Percentiles rank a stretch among this genome's conserved stretches.
Conservation (phyloP, 1,140 invertebrate species). For the Brachionus manjavacas region DNA sequence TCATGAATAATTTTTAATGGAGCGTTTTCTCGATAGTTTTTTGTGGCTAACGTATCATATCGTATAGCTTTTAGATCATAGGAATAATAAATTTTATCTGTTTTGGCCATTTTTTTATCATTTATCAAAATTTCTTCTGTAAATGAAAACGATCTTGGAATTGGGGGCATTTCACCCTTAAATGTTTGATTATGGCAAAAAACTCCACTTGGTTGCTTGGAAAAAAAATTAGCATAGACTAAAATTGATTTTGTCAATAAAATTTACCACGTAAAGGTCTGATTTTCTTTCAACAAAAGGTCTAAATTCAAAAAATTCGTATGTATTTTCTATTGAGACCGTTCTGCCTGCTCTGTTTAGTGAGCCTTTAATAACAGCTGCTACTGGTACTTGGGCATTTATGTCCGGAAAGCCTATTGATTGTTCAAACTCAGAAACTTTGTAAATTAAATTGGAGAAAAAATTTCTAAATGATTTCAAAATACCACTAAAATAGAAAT, state of each 20-base stretch:
- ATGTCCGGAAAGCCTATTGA: not conserved
- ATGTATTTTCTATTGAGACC: not conserved
- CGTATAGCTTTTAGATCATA: conserved; percentile 1
- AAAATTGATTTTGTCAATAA: not conserved
- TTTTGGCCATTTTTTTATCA: not conserved
- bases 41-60: not conserved
- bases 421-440: not conserved
- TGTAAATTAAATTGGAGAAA: not conserved
- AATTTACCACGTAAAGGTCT: conserved; percentile 28
- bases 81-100: conserved; percentile 12
- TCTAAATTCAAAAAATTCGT: conserved; percentile 31
- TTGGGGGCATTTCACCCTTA: conserved; percentile 1
- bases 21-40: conserved; percentile 13
- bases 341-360: not conserved
- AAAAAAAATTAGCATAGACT: not conserved
- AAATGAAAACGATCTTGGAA: conserved; percentile 27
- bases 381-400: conserved; percentile 9
- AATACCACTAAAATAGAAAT: conserved; percentile 32
- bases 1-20: conserved; percentile 33
- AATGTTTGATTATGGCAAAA: conserved; percentile 19
- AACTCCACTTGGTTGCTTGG: conserved; percentile 25
- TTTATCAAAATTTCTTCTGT: conserved; percentile 9
- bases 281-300: conserved; percentile 11
- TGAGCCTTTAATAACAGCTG: not conserved
- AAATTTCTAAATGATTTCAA: not conserved